Evolutionary conservation across 2,888 invertebrate species (phyloP), one percentile per base, ranked within the genome.

Genomic region (Agyllia agylla): DNA sequence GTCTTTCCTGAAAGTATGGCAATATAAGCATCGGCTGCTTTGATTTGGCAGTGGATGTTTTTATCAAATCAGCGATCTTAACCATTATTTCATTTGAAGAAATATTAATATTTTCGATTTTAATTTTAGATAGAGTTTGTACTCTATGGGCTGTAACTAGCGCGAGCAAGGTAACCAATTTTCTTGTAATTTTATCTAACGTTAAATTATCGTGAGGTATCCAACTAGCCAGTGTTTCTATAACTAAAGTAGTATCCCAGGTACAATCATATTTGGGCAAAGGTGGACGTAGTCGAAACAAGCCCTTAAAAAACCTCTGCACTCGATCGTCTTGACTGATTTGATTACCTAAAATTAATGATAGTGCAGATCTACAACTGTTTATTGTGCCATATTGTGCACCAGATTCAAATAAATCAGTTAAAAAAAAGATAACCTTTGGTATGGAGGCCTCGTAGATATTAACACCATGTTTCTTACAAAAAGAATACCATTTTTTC

Each of bases 221-320:
- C 85, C 77, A 85, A 73, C 27, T 70, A 9, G 20, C 85, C 35
- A 85, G n/a, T 35, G 11, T 77, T 85, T 85, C 82, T 35, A 87
- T 35, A 30, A 87, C 85, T 33, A 83, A n/a, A 30, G 78, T 78
- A 20, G 85, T 87, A 24, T 90, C 88, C 87, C 87, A 88, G 31
- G 88, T 90, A 3, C 17, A 38, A 42, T 64, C 81, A 57, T 88
- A 90, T 64, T 85, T 90, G 13, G 88, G 90, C 49, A 90, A 73
- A 2, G 89, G 81, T 6, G 87, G 89, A 13, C 87, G 75, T 30
- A 89, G 75, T 42, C 88, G 73, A 42, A 84, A 90, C 6, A 87
- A 70, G 17, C 88, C 88, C 57, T 87, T 87, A 73, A 73, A 90
- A 24, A 89, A 86, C 15, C 90, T 84, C 78, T 87, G 83, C 6